These are phyloP conservation scores for Apocrypta bakeri DNA, from an alignment of 1,140 invertebrate genomes.

Conservation along the genomic window DNA sequence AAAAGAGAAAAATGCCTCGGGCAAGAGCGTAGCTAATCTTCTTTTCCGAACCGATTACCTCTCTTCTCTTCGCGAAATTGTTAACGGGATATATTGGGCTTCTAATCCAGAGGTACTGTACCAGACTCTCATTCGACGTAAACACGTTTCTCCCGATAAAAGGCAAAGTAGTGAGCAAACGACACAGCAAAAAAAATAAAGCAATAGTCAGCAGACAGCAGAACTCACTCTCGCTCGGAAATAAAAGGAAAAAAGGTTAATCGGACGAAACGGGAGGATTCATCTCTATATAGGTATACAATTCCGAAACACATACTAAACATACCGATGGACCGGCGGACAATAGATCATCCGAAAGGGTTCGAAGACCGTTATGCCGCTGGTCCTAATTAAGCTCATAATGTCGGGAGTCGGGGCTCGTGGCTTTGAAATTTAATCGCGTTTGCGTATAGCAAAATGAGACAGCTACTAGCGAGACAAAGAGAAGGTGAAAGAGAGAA, in stretches of 20 bases:
- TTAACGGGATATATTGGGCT: conserved; percentile 23
- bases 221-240: background rate
- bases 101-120: conserved; percentile 13
- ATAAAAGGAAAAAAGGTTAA: background rate
- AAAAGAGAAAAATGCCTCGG: background rate
- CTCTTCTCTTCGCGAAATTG: background rate
- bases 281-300: too few species aligned
- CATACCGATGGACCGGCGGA: conserved; percentile 26
- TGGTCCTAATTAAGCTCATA: conserved; percentile 67
- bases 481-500: conserved; percentile 37
- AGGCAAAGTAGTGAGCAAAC: too few species aligned
- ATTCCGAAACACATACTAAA: too few species aligned
- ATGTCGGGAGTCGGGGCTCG: conserved; percentile 60
- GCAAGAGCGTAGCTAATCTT: conserved; percentile 8
- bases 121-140: background rate
- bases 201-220: too few species aligned
- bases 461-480: conserved; percentile 46
- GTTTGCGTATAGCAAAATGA: conserved; percentile 58
- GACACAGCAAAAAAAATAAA: background rate
- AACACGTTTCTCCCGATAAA: background rate
- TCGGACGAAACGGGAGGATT: background rate
- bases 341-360: conserved; percentile 57
- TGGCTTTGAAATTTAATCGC: conserved; percentile 72
- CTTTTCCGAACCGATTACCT: conserved; percentile 16
- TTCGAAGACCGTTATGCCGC: background rate